Conservation (phyloP, 2,113 vertebrate species). For the Recurvirostra avosetta region DNA sequence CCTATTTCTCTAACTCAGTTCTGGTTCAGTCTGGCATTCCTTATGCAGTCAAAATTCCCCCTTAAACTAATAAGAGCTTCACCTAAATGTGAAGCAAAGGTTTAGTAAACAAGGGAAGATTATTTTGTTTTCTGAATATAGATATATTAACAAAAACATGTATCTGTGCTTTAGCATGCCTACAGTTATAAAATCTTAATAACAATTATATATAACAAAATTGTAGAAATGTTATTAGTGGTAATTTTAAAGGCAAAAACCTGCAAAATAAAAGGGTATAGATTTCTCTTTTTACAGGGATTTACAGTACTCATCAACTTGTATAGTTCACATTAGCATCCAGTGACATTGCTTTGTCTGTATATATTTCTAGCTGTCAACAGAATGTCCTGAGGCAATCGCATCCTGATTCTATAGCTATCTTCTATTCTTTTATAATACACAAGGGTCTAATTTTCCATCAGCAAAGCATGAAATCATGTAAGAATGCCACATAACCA, state of each 20-base stretch:
- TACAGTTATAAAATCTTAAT: slow-evolving; percentile 56
- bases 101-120: not conserved
- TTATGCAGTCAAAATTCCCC: not conserved
- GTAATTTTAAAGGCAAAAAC: slow-evolving; percentile 51
- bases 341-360: slow-evolving; percentile 88
- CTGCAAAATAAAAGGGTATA: slow-evolving; percentile 58
- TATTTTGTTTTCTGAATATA: not conserved
- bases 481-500: slow-evolving; percentile 90
- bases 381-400: slow-evolving; percentile 94
- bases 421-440: slow-evolving; percentile 89
- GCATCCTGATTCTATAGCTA: slow-evolving; percentile 85
- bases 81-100: not conserved
- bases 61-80: not conserved
- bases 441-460: slow-evolving; percentile 93
- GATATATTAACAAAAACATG: not conserved
- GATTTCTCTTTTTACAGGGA: slow-evolving; percentile 77
- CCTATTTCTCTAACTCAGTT: slow-evolving; percentile 3
- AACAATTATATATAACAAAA: slow-evolving; percentile 28
- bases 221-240: not conserved
- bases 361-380: slow-evolving; percentile 95
- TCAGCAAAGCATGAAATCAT: slow-evolving; percentile 98
- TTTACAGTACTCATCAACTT: slow-evolving; percentile 84
- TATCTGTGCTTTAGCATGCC: not conserved
- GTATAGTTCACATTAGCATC: slow-evolving; percentile 94
- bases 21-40: not conserved